These are phyloP conservation scores for Quadroppia sp. DNA, from an alignment of 2,888 invertebrate species.

Conservation along the genomic window DNA sequence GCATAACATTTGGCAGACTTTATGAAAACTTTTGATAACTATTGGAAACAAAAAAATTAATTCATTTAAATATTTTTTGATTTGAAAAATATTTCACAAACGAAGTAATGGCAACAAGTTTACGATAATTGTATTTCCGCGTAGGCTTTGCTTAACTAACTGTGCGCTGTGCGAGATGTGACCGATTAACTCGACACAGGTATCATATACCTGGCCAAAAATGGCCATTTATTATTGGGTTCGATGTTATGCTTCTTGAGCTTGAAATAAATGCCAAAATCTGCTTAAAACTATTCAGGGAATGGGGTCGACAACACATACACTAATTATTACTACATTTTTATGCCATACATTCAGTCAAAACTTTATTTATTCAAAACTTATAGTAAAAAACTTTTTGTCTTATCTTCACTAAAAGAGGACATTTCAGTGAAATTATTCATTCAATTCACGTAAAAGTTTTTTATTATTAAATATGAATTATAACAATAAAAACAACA, in stretches of 20 bases:
- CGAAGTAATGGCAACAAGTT: not conserved
- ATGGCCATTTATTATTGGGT: constrained; percentile 1
- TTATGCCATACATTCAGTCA: not conserved
- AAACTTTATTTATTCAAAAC: constrained; percentile 7
- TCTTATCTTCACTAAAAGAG: no score
- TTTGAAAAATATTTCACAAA: not conserved
- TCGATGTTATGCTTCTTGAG: not conserved
- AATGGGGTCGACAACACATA: constrained; percentile 3
- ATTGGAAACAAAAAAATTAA: no score
- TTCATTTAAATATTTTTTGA: no score
- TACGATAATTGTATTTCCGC: constrained; percentile 4
- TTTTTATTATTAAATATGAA: not conserved
- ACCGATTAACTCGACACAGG: constrained; percentile 9
- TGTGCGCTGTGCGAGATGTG: not conserved
- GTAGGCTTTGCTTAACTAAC: not conserved
- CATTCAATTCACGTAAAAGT: not conserved
- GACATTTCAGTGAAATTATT: constrained; percentile 1
- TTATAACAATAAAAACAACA: not conserved
- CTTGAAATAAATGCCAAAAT: constrained; percentile 6
- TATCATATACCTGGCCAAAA: constrained; percentile 1
- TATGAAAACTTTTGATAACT: no score
- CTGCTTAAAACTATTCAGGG: not conserved
- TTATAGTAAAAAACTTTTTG: not conserved
- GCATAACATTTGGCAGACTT: no score
- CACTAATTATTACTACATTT: not conserved